Conservation (phyloP, 2,113 vertebrate genomes). For the Caretta caretta region DNA sequence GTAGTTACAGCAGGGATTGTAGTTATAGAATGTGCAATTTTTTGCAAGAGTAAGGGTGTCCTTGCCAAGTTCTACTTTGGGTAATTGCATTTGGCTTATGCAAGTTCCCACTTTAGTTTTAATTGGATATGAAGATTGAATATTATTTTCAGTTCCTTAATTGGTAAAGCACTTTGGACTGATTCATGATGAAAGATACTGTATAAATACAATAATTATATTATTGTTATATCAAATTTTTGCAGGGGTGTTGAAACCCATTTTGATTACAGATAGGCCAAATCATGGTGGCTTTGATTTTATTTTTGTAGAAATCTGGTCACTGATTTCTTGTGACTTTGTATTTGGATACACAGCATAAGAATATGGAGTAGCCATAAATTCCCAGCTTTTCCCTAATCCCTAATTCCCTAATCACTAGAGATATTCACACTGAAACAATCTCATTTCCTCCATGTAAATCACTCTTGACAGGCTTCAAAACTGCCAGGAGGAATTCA, state of each 20-base stretch:
- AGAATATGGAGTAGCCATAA: background rate
- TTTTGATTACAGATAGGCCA: conserved; percentile 4
- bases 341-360: background rate
- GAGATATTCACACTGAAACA: background rate
- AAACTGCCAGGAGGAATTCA: background rate
- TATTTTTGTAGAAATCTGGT: background rate
- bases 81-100: background rate
- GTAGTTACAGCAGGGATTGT: background rate
- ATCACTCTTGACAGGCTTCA: background rate
- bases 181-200: background rate
- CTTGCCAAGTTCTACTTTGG: background rate
- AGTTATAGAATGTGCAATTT: background rate
- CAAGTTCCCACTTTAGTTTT: background rate
- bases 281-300: accelerated
- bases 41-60: background rate
- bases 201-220: background rate
- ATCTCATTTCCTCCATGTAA: background rate
- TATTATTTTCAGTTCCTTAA: background rate
- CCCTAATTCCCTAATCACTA: background rate
- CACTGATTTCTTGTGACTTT: background rate
- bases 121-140: background rate
- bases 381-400: background rate
- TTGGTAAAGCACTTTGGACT: background rate
- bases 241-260: background rate
- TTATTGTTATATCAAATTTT: background rate